Percentiles rank a stretch among this genome's conserved stretches.
Conservation (phyloP, 2,888 invertebrate species). For the Lypha dubia region DNA sequence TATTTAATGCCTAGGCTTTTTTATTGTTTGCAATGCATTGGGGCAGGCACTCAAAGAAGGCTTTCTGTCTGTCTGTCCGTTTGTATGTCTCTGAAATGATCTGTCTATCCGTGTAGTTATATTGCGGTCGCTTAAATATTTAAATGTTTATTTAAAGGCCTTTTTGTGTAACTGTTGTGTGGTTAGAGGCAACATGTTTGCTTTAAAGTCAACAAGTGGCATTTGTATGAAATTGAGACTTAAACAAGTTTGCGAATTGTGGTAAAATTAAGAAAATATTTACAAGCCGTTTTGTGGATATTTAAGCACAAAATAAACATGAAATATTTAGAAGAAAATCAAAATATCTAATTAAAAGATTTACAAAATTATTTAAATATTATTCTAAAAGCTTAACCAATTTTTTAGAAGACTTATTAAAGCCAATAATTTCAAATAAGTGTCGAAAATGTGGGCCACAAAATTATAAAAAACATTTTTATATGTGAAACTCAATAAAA, state of each 20-base stretch:
- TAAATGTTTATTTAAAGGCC: slow-evolving; percentile 61
- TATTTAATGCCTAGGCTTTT: slow-evolving; percentile 24
- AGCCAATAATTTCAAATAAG: too few relatives aligned
- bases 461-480: too few relatives aligned
- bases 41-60: slow-evolving; percentile 22
- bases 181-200: slow-evolving; percentile 17
- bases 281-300: not conserved
- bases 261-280: not conserved
- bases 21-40: slow-evolving; percentile 26
- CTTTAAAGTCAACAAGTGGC: slow-evolving; percentile 50
- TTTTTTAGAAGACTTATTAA: too few relatives aligned
- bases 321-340: not conserved
- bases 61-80: not conserved
- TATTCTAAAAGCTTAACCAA: too few relatives aligned
- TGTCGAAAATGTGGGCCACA: too few relatives aligned
- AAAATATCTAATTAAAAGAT: not conserved
- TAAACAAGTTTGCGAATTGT: not conserved
- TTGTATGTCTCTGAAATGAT: too few relatives aligned
- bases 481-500: too few relatives aligned
- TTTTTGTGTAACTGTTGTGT: slow-evolving; percentile 47
- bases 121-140: slow-evolving; percentile 63
- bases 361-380: too few relatives aligned
- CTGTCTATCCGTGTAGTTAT: slow-evolving; percentile 11
- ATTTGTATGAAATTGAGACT: slow-evolving; percentile 1
- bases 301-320: not conserved